Conservation (phyloP, 2,113 vertebrate genomes). For the Grammomys dolichurus region DNA sequence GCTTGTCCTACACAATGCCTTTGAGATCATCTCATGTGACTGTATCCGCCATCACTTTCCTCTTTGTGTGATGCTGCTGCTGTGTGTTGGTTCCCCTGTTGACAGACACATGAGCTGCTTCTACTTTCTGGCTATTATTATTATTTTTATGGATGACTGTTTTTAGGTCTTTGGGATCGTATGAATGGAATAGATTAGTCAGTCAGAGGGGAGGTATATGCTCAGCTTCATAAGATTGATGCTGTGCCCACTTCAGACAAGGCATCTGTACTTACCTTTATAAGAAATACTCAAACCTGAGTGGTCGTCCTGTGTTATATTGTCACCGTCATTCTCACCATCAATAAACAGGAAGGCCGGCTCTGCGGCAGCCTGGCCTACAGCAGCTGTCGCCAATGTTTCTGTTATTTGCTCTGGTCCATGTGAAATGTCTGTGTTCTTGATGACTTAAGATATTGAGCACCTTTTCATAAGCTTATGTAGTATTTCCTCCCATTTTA, state of each 20-base stretch:
- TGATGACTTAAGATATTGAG: neutral
- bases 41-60: neutral
- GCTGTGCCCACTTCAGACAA: neutral
- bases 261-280: neutral
- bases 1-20: neutral
- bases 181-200: neutral
- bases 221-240: constrained; percentile 15
- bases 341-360: neutral
- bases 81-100: neutral
- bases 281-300: neutral
- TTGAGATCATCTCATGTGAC: neutral
- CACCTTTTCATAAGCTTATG: neutral
- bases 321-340: neutral
- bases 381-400: neutral
- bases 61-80: neutral
- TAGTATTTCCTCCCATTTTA: neutral
- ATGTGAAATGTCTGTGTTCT: neutral
- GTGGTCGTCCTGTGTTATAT: neutral
- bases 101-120: neutral
- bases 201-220: neutral
- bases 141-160: constrained; percentile 32
- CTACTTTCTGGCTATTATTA: neutral
- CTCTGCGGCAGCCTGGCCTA: neutral
- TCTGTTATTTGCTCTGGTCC: neutral
- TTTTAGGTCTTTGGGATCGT: neutral